Evolutionary conservation across 2,797 vertebrate species (phyloP), one percentile per base, ranked within the genome.

Genomic region (Chaunax sp.): DNA sequence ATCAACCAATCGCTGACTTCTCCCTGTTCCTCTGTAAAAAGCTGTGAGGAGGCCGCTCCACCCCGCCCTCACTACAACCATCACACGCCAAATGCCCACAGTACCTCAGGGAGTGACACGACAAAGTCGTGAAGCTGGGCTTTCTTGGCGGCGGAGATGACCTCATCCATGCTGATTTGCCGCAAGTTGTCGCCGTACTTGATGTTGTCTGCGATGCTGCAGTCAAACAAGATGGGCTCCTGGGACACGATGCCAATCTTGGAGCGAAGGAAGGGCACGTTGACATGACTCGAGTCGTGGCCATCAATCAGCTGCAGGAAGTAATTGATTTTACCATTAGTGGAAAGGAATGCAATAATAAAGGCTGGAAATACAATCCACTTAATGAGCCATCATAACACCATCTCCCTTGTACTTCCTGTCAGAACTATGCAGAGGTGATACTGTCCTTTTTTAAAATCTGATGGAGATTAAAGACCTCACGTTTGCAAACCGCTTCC

Each of bases 221-320:
- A 95, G 91, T 95, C 94, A 19, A 96, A 96, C 80, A 96, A 59
- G 60, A 95, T 67, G 6, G 95, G 95, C 89, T 96, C 95, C 87
- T 95, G 95, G 53, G 95, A 95, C 50, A 96, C 95, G 1, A 96
- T 94, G 66, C 95, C 95, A 38, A 95, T 95, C 85, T 95, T 95
- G 37, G 95, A 94, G 14, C 95, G 93, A 86, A 96, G 92, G 89
- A 94, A 96, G 19, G 88, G 45, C 46, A 94, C 91, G n/a, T 85
- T 95, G 87, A 95, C 69, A 0, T 35, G 25, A 2, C 63, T 69
- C 0, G 92, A 93, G 19, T 89, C 86, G 1, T 69, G 93, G 47
- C 94, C 94, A 72, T 95, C 95, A 25, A 96, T 92, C 75, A 94
- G 76, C 95, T 95, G 83, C 61, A 54, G 63, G 80, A 78, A 65